Conservation (phyloP, 2,888 invertebrate genomes). For the Diploptera punctata region DNA sequence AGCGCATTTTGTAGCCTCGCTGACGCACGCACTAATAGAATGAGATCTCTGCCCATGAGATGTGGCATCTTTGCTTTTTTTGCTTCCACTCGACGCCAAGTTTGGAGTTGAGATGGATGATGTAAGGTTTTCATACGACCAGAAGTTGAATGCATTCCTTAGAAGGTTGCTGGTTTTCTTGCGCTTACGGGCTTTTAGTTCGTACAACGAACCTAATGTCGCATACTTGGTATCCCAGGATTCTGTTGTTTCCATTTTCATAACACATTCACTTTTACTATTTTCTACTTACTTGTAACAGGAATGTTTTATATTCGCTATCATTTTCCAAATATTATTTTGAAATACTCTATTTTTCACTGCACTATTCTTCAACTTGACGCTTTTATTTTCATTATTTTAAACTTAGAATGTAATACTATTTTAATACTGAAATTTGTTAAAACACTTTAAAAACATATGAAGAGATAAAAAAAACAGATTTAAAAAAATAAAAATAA, state of each 20-base stretch:
- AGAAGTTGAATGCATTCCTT: slow-evolving; percentile 37
- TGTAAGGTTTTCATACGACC: slow-evolving; percentile 36
- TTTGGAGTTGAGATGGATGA: background rate
- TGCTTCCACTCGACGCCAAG: background rate
- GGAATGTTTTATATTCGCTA: too few species aligned
- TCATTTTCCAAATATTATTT: too few species aligned
- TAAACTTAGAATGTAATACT: too few species aligned
- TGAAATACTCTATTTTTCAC: too few species aligned
- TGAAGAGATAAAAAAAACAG: too few species aligned
- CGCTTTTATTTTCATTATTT: too few species aligned
- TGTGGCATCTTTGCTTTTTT: background rate
- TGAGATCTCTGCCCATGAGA: slow-evolving; percentile 34
- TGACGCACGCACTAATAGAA: slow-evolving; percentile 44
- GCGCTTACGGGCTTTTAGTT: slow-evolving; percentile 36
- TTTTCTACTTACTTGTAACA: too few species aligned
- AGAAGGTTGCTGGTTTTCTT: slow-evolving; percentile 31
- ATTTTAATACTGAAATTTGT: too few species aligned
- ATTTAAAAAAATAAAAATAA: too few species aligned
- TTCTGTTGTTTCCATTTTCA: slow-evolving; percentile 6
- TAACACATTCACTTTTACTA: too few species aligned
- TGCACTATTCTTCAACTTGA: too few species aligned
- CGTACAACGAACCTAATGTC: slow-evolving; percentile 39
- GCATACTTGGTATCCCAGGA: slow-evolving; percentile 35
- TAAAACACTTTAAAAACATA: too few species aligned
- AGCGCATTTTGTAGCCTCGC: slow-evolving; percentile 45